Conservation (phyloP, 2,113 vertebrate genomes). For the Oreochromis aureus region DNA sequence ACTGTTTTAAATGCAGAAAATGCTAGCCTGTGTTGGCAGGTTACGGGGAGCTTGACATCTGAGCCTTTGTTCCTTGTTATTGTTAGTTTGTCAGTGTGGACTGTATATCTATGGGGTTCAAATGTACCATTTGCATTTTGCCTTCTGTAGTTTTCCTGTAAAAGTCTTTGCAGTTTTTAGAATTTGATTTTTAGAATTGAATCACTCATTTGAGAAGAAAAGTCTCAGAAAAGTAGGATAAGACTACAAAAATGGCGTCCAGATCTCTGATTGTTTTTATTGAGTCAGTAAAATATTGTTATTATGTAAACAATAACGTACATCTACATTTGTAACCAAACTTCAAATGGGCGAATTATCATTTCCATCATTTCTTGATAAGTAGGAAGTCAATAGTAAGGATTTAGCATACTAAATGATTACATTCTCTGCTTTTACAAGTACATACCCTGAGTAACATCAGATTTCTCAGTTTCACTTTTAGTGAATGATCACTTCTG, state of each 20-base stretch:
- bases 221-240: neutral
- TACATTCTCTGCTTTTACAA: accelerated
- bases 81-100: neutral
- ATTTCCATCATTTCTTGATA: neutral
- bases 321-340: neutral
- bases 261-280: neutral
- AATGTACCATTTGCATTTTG: neutral
- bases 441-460: neutral
- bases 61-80: neutral
- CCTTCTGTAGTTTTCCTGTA: neutral
- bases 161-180: neutral
- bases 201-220: neutral
- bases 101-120: neutral
- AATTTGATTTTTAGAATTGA: neutral
- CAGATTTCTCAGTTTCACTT: accelerated
- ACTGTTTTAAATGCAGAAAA: neutral
- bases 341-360: neutral
- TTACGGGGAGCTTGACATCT: neutral
- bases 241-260: neutral
- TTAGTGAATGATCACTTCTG: accelerated
- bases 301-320: neutral
- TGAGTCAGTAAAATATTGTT: neutral
- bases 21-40: neutral
- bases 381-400: accelerated
- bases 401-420: accelerated